A percentile compares a stretch with the other conserved stretches of the same genome.
These are phyloP conservation scores for Protosalanx chinensis DNA, from an alignment of 2,797 vertebrate species.

Conservation along the genomic window DNA sequence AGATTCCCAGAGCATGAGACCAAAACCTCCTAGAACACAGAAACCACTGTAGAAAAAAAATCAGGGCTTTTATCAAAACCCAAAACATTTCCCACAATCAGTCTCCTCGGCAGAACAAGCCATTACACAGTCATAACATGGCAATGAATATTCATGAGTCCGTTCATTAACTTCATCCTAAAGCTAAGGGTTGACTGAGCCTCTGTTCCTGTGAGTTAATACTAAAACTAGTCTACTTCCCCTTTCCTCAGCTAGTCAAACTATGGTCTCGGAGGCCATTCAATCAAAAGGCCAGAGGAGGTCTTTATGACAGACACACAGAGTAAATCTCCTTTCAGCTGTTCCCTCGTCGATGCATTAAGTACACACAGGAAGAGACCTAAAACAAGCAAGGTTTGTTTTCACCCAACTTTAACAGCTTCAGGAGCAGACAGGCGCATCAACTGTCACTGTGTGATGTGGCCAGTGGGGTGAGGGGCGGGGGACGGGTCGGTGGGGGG, in stretches of 20 bases:
- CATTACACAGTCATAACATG: slow-evolving; percentile 45
- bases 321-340: slow-evolving; percentile 60
- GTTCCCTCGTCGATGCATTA: slow-evolving; percentile 63
- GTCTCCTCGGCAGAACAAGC: slow-evolving; percentile 21
- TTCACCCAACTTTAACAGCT: slow-evolving; percentile 51
- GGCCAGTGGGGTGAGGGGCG: slow-evolving; percentile 39
- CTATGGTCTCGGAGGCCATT: background rate
- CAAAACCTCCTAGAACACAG: background rate
- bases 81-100: slow-evolving; percentile 48
- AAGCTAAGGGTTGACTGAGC: slow-evolving; percentile 41
- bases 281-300: slow-evolving; percentile 25
- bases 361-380: slow-evolving; percentile 41
- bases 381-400: slow-evolving; percentile 36
- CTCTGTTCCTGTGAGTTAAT: slow-evolving; percentile 43
- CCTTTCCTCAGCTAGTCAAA: slow-evolving; percentile 9
- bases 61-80: background rate
- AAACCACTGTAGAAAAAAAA: background rate
- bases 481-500: background rate
- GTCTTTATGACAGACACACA: slow-evolving; percentile 55
- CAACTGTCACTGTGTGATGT: slow-evolving; percentile 68
- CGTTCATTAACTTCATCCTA: slow-evolving; percentile 44
- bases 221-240: slow-evolving; percentile 29
- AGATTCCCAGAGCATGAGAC: background rate
- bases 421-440: slow-evolving; percentile 59
- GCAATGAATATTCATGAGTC: slow-evolving; percentile 57